Base-by-base conservation (phyloP, 2,797 vertebrate species). In the Xenops minutus region DNA sequence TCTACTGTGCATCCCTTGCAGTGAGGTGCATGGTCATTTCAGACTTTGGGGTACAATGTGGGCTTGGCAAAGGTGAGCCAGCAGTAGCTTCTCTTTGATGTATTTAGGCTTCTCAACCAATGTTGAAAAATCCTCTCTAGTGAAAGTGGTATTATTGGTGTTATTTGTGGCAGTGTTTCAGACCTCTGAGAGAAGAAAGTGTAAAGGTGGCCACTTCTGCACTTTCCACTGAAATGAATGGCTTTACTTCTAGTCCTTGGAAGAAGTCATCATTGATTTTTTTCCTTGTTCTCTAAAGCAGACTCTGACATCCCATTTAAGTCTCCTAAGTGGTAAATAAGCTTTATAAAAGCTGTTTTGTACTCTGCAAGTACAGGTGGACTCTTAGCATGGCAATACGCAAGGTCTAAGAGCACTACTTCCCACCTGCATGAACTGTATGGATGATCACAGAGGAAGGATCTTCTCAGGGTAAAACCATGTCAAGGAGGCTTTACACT, bases 21-120 rank as follows among this genome's bases (percentile, higher is more conserved):
- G 7, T 3, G 18, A 44, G 41, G 13, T 1, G 0, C 0, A 0
- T 9, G 44, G 15, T 59, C 30, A 3, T 48, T 36, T 52, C 2
- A 5, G 39, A 8, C 62, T 84, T 44, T 1, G 7, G 34, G 46
- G 10, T 85, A 26, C 19, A 2, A 1, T 0, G 0, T 62, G 51
- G 43, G 13, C 59, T 77, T 54, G 75, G 29, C 20, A 22, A 56
- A 85, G 41, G 14, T 56, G 51, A 91, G 66, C 17, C 49, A 58
- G 49, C 61, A 85, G 41, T 48, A 85, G 14, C 73, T 76, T 46
- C 43, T 61, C 26, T 82, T 30, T n/a, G 8, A 10, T 58, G 30
- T 30, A 14, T 85, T 69, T 72, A 37, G 9, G 4, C 67, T 79
- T 86, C 59, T 74, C 82, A 80, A 63, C 20, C 2, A 14, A 32